Evolutionary conservation across 1,140 invertebrate species (phyloP), one percentile per base, ranked within the genome.

Genomic region (Cydia fagiglandana): DNA sequence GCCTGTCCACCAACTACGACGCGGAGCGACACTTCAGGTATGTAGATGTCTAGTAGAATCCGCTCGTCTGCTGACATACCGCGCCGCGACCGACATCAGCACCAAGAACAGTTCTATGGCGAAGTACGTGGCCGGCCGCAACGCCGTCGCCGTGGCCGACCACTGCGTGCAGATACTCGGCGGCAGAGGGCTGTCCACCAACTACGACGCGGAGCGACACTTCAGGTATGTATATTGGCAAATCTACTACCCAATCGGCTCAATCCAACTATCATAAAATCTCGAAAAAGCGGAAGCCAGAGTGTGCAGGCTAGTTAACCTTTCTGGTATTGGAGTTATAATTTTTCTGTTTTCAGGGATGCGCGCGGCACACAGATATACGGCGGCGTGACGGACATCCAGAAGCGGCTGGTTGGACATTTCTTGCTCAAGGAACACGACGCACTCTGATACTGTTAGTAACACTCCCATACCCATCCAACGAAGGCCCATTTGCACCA

Each of bases 311-410:
- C n/a, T n/a, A n/a, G n/a, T n/a, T n/a, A n/a, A n/a, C n/a, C n/a
- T n/a, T n/a, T n/a, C n/a, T n/a, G n/a, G n/a, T n/a, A n/a, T n/a
- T n/a, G n/a, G n/a, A n/a, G n/a, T n/a, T n/a, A n/a, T n/a, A n/a
- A n/a, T n/a, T n/a, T n/a, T n/a, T n/a, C n/a, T n/a, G n/a, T 78
- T 28, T 28, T 45, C 83, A 93, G 97, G 80, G 97, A 97, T 89
- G 96, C 97, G 0, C 92, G 96, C 80, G 97, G 97, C 76, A 97
- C 97, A 4, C 96, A 97, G 90, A 97, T 97, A 81, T 97, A 97
- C 88, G 97, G 97, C 91, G 95, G 97, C 83, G 98, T 98, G 2
- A 98, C 96, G 74, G 98, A 99, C 93, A 97, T 99, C 82, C 98
- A 98, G 92, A 95, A 96, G 84, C 93, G 98, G 4, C 95, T 99